Conservation (phyloP, 2,797 vertebrate species). For the Kryptopterus vitreolus region DNA sequence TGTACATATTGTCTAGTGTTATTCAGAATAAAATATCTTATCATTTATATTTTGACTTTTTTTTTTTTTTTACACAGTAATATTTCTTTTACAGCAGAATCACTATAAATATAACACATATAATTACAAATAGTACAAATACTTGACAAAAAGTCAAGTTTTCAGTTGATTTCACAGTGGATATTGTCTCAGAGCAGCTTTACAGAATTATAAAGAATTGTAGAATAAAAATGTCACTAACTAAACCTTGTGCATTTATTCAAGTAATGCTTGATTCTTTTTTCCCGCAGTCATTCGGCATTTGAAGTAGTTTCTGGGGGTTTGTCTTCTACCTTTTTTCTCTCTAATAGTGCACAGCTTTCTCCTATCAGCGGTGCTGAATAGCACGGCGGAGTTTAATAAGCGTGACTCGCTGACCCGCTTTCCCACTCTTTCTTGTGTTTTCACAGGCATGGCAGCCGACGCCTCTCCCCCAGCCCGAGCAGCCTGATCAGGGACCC, state of each 20-base stretch:
- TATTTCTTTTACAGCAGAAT: too few species aligned
- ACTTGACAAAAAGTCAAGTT: not conserved
- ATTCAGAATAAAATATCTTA: not conserved
- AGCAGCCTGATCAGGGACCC: constrained; percentile 69
- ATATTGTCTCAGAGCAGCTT: too few species aligned
- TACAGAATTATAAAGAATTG: too few species aligned
- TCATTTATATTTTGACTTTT: not conserved
- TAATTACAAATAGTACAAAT: not conserved
- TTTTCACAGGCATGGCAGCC: constrained; percentile 60
- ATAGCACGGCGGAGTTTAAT: constrained; percentile 73
- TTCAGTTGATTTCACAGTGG: too few species aligned
- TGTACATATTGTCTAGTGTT: not conserved
- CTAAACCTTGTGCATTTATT: too few species aligned
- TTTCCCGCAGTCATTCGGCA: not conserved
- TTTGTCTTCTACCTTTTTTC: not conserved
- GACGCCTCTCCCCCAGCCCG: constrained; percentile 71
- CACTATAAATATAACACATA: too few species aligned
- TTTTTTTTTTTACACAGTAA: not conserved
- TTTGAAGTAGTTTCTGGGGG: not conserved
- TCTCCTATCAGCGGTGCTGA: constrained; percentile 72
- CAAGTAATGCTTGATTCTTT: not conserved
- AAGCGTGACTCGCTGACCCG: constrained; percentile 76
- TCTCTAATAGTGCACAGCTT: constrained; percentile 1
- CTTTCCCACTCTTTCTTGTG: constrained; percentile 58
- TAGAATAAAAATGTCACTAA: too few species aligned